Percentiles rank a stretch among this genome's conserved stretches.
These are phyloP conservation scores for Neopipo cinnamomea DNA, from an alignment of 2,113 vertebrate genomes.

Conservation along the genomic window DNA sequence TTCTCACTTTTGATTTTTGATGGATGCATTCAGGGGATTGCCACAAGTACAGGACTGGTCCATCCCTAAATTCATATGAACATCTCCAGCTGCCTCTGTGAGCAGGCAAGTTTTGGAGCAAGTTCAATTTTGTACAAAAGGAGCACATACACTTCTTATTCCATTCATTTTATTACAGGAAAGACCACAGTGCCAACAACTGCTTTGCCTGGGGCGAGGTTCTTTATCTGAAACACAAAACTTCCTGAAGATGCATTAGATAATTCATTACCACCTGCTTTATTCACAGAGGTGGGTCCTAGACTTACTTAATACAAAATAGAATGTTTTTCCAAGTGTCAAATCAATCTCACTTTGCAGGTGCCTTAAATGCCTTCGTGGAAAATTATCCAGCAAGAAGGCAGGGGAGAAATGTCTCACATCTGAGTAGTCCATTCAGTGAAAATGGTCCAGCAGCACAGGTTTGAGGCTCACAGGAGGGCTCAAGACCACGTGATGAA, in stretches of 20 bases:
- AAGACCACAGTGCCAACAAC: background rate
- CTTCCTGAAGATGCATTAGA: background rate
- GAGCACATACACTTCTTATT: background rate
- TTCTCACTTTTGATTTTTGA: background rate
- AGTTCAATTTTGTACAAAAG: background rate
- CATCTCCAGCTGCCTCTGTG: background rate
- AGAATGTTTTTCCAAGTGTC: background rate
- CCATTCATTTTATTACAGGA: rapidly evolving
- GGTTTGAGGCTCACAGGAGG: background rate
- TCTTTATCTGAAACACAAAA: background rate
- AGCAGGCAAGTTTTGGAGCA: background rate
- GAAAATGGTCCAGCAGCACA: background rate
- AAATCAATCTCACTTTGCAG: background rate
- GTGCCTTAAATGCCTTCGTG: background rate
- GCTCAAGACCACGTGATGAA: background rate
- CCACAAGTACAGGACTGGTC: background rate
- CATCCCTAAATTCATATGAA: background rate
- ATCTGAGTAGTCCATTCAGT: background rate
- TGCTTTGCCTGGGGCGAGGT: background rate
- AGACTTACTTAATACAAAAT: background rate
- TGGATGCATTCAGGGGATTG: background rate
- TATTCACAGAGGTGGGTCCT: background rate
- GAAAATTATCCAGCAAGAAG: background rate
- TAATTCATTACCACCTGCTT: background rate
- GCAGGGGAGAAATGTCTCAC: background rate